Conservation (phyloP, 2,113 vertebrate species). For the Ceyx melanurus region DNA sequence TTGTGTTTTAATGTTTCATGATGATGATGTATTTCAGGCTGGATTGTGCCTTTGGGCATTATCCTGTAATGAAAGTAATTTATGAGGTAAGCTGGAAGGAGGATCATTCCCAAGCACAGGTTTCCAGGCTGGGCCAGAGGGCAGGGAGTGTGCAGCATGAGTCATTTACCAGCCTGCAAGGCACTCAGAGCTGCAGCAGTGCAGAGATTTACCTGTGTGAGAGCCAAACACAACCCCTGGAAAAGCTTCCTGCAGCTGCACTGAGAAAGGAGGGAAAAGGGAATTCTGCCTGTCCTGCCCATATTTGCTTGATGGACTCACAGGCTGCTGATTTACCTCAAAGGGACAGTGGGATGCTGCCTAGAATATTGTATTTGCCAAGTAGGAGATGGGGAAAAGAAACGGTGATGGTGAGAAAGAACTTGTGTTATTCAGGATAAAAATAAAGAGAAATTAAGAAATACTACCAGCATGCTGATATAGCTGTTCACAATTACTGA, state of each 20-base stretch:
- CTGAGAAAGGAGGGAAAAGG: not conserved
- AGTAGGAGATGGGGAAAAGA: not conserved
- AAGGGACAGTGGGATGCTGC: not conserved
- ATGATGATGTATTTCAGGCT: not conserved
- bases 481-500: not conserved
- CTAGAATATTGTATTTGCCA: not conserved
- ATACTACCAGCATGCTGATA: not conserved
- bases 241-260: not conserved
- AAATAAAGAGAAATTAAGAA: not conserved
- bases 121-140: constrained; percentile 13
- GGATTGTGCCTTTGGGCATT: not conserved
- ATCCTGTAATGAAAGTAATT: not conserved
- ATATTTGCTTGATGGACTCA: not conserved
- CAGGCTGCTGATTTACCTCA: not conserved
- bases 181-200: not conserved
- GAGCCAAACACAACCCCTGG: not conserved
- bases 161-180: not conserved
- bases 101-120: not conserved
- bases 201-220: not conserved
- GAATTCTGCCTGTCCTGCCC: not conserved
- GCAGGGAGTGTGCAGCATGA: not conserved
- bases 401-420: not conserved
- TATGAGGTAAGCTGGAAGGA: constrained; percentile 4
- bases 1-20: not conserved
- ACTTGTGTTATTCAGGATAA: not conserved